Evolutionary conservation across 64 coral and sea anemone species (phyloP).

Genomic region (Catalaphyllia jardinei): DNA sequence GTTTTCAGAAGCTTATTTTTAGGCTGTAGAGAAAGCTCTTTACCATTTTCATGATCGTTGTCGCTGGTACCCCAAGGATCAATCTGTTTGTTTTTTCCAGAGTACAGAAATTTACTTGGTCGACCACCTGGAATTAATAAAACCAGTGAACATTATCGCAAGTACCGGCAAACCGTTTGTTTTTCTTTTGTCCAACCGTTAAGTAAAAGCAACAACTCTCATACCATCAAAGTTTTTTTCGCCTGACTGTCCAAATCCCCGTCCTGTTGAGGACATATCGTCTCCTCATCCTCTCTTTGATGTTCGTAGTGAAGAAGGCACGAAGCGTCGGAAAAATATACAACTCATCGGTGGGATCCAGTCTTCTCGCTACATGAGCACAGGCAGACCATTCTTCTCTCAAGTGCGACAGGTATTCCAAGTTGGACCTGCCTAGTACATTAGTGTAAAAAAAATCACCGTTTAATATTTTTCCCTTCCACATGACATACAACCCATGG

Average conservation of each 20-base stretch:
- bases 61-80: conserved; percentile 56
- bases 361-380: background rate
- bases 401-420: background rate
- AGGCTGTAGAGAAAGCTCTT: conserved; percentile 46
- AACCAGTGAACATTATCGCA: background rate
- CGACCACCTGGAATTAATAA: conserved; percentile 55
- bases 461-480: background rate
- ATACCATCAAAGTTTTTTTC: conserved; percentile 45
- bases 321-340: background rate
- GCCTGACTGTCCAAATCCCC: conserved; percentile 30
- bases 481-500: too few relatives aligned
- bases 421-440: too few relatives aligned
- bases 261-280: conserved; percentile 15
- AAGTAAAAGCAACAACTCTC: background rate
- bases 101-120: conserved; percentile 87
- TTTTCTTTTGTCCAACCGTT: background rate
- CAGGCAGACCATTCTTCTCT: background rate
- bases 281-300: conserved; percentile 1
- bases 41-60: conserved; percentile 34
- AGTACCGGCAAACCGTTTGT: background rate
- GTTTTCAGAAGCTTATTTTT: conserved; percentile 38
- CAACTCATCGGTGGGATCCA: conserved; percentile 18
- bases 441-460: too few relatives aligned
- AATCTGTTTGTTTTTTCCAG: conserved; percentile 50
- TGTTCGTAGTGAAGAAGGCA: background rate